Conservation (phyloP, 2,797 vertebrate species). For the Scomberomorus guttatus region DNA sequence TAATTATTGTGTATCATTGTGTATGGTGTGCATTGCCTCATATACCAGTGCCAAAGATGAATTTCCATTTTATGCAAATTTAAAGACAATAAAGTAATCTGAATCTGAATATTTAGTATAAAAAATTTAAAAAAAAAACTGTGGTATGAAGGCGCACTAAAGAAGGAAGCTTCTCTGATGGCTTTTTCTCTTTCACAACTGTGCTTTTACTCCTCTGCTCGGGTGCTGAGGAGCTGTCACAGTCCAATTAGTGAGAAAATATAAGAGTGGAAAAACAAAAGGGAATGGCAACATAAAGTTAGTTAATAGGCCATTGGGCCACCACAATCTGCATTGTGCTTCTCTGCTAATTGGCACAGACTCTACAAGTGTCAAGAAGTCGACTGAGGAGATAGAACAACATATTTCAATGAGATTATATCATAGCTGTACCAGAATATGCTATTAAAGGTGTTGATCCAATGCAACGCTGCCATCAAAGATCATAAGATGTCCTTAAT, state of each 20-base stretch:
- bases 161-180: conserved; percentile 27
- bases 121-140: conserved; percentile 62
- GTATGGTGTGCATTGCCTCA: no score
- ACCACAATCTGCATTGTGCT: conserved; percentile 19
- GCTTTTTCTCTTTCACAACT: conserved; percentile 23
- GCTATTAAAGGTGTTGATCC: neutral
- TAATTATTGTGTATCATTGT: no score
- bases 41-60: no score
- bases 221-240: conserved; percentile 51
- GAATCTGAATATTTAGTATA: conserved; percentile 50
- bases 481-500: neutral
- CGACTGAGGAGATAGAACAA: conserved; percentile 9
- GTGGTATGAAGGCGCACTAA: conserved; percentile 38
- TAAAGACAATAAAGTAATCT: no score
- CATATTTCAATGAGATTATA: conserved; percentile 29
- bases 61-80: no score
- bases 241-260: conserved; percentile 72
- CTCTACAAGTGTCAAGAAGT: conserved; percentile 36
- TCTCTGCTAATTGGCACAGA: conserved; percentile 55
- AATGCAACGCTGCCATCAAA: conserved; percentile 14
- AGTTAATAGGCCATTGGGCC: conserved; percentile 58
- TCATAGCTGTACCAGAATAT: neutral
- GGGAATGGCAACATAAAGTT: conserved; percentile 58
- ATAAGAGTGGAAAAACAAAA: conserved; percentile 53
- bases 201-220: conserved; percentile 21